Base-by-base conservation (phyloP, 2,113 vertebrate genomes). In the Sebastes schlegelii region DNA sequence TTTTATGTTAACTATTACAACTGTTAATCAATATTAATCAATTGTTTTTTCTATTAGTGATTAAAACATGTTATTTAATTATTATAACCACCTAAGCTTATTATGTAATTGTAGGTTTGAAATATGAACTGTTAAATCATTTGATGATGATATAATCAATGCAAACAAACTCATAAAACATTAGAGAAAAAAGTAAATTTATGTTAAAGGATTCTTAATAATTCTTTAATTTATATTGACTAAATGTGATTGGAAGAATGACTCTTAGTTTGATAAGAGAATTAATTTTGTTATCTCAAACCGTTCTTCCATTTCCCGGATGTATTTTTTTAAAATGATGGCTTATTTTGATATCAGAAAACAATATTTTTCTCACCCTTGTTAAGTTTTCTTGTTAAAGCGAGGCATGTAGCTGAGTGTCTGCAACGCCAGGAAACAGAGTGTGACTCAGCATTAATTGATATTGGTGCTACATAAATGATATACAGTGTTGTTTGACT, bases 381-480 rank as follows among this genome's bases (percentile, higher is more conserved):
- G 17, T 71, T 54, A 60, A 82, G 48, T 73, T 86, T 74, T 7
- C 45, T 54, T 77, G 42, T 76, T 43, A n/a, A 23, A 10, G 34
- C 5, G 23, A 45, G 64, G 48, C n/a, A 10, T 5, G 40, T 60
- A 51, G 26, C 8, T 19, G n/a, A 46, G 8, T 74, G 34, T 80
- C 13, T 62, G 21, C 57, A 66, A 51, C 75, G 75, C 5, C 16
- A 63, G 63, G 40, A 78, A 65, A 13, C 48, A 57, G 5, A 80
- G 77, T 45, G 66, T 70, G 74, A 80, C 62, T 62, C 63, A 21
- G 42, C 78, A 84, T 79, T 85, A 82, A 88, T 87, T 88, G 58
- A 87, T 80, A 57, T 64, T 55, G n/a, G 16, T 72, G 81, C 62
- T 60, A 46, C 43, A 58, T 72, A 16, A 87, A 86, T 66, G 9